These are phyloP conservation scores for Eriosoma lanigerum DNA, from an alignment of 1,140 invertebrate species.

Conservation along the genomic window DNA sequence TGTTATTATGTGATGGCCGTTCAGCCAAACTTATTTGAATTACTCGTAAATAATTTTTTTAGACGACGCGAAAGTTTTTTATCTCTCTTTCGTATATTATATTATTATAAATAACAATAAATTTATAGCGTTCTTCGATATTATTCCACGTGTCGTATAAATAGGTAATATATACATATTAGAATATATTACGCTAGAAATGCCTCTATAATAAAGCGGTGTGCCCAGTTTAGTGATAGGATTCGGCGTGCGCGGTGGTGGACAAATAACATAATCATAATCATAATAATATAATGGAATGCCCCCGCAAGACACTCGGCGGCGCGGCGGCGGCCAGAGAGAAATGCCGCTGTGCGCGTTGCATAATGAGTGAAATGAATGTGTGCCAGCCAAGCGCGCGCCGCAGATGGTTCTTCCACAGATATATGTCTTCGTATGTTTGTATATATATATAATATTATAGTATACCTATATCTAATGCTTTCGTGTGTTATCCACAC, in stretches of 20 bases:
- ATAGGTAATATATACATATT: no score
- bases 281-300: conserved; percentile 10
- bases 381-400: conserved; percentile 18
- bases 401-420: conserved; percentile 18
- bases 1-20: no score
- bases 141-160: neutral
- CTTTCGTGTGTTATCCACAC: neutral
- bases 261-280: conserved; percentile 10
- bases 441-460: no score
- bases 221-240: neutral
- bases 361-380: conserved; percentile 45
- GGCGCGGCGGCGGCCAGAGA: neutral
- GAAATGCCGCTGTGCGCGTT: conserved; percentile 26
- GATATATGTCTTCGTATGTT: neutral
- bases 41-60: neutral
- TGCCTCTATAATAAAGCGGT: neutral
- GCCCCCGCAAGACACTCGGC: neutral
- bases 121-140: no score
- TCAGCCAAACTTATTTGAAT: neutral
- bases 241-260: no score
- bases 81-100: neutral
- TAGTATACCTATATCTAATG: neutral
- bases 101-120: neutral
- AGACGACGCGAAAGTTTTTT: conserved; percentile 5
- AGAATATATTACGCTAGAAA: no score